Evolutionary conservation across 2,888 invertebrate species (phyloP), one percentile per base, ranked within the genome.

Genomic region (Lasius platythorax): DNA sequence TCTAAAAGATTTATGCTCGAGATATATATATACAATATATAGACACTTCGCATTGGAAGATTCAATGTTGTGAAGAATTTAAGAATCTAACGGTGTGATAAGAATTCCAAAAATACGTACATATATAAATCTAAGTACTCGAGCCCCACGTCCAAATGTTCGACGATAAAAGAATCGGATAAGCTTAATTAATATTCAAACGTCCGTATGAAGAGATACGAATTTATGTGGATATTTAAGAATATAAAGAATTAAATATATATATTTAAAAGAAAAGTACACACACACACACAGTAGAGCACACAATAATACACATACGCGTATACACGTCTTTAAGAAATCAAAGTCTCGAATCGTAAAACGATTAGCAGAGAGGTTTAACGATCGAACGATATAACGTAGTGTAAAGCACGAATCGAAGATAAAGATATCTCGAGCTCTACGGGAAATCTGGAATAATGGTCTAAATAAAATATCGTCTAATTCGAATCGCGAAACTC

Each of bases 31-130:
- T 23, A 33, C 5, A 37, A 43, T 11, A 70, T 15, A n/a, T 37
- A 40, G 33, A 58, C 18, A 67, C 67, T 43, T 43, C 15, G 30
- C 11, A 6, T 28, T 40, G 23, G 43, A 37, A 50, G 33, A 46
- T 70, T 58, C 46, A 58, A 56, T 76, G 18, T 43, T 28, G n/a
- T 53, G 67, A 78, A 33, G 50, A 15, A 72, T 81, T 28, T 50
- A 12, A 78, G 1, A 43, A 12, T 18, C 37, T 37, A 18, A 18
- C 40, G 30, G 4, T 18, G 28, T 33, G 15, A 28, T 33, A 63
- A 15, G 23, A 23, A 53, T n/a, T 50, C 23, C 18, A 37, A 37
- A 5, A 37, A 37, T 37, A 15, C 15, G 23, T 23, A 74, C 43
- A 43, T 53, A 56, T 23, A 72, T 18, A 33, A 37, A 11, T 58